These are phyloP conservation scores for Drosophila merina DNA, from an alignment of 2,888 invertebrate genomes.

Conservation along the genomic window DNA sequence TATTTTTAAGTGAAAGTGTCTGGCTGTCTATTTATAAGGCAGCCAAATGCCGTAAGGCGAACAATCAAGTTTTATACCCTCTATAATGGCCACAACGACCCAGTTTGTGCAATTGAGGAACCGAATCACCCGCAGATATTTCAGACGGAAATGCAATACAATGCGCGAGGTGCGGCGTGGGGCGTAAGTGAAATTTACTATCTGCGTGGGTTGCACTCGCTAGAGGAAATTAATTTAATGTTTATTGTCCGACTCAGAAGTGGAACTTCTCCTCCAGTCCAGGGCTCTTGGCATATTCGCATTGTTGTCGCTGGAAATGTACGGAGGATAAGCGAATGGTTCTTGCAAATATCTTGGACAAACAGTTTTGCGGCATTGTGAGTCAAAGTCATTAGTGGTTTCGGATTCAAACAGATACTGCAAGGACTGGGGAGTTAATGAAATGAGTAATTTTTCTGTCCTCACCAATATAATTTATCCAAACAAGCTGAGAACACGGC, in stretches of 20 bases:
- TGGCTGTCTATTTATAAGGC: conserved; percentile 44
- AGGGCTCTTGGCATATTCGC: conserved; percentile 2
- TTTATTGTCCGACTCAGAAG: conserved; percentile 23
- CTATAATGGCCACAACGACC: conserved; percentile 44
- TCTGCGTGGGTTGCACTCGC: conserved; percentile 30
- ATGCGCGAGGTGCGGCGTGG: conserved; percentile 10
- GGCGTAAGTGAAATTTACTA: conserved; percentile 29
- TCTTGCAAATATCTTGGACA: conserved; percentile 1
- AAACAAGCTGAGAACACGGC: neutral
- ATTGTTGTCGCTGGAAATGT: conserved; percentile 12
- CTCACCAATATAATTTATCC: neutral
- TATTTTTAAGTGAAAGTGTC: conserved; percentile 35
- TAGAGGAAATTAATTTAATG: conserved; percentile 54
- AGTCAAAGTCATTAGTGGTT: conserved; percentile 21
- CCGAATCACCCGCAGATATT: conserved; percentile 20
- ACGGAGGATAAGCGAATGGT: conserved; percentile 18
- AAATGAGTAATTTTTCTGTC: neutral
- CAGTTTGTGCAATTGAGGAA: conserved; percentile 39
- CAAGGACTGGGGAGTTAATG: neutral
- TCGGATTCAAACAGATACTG: neutral
- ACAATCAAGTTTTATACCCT: conserved; percentile 47
- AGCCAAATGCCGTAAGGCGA: conserved; percentile 43
- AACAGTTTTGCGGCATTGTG: conserved; percentile 10
- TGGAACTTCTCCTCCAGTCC: neutral
- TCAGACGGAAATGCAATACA: conserved; percentile 47